Evolutionary conservation across 1,140 invertebrate genomes (phyloP).

Genomic region (Bombus pascuorum): DNA sequence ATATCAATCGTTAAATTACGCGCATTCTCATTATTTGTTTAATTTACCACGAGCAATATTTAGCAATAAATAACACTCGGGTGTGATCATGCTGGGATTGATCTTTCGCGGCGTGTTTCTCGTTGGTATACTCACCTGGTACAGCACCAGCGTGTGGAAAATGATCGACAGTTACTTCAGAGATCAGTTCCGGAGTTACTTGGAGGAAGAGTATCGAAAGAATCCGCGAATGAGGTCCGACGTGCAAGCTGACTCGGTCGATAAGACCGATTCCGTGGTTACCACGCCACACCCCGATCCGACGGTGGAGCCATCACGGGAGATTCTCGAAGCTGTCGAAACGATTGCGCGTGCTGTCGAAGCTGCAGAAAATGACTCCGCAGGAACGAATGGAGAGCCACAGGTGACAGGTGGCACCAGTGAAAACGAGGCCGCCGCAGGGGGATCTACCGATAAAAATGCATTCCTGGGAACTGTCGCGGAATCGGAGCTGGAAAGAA

Average conservation of each 20-base stretch:
- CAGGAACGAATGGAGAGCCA: neutral
- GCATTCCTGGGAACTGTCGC: conserved; percentile 51
- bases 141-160: conserved; percentile 82
- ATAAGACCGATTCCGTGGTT: conserved; percentile 20
- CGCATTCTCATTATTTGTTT: neutral
- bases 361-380: conserved; percentile 15
- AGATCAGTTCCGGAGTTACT: conserved; percentile 82
- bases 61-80: neutral
- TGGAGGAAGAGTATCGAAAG: conserved; percentile 77
- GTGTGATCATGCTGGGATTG: conserved; percentile 72
- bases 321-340: neutral
- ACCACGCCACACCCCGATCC: conserved; percentile 4
- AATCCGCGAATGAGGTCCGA: conserved; percentile 74
- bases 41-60: too few relatives aligned
- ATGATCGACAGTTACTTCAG: conserved; percentile 83
- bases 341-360: conserved; percentile 28
- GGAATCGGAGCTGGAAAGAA: conserved; percentile 48
- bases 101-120: conserved; percentile 80
- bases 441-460: conserved; percentile 60
- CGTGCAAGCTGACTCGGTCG: conserved; percentile 11
- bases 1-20: neutral
- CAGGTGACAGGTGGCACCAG: conserved; percentile 50
- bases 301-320: neutral
- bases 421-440: conserved; percentile 54
- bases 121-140: conserved; percentile 80